A percentile compares a stretch with the other conserved stretches of the same genome.
Evolutionary conservation across 2,888 invertebrate species (phyloP).

Genomic region (Mythimna impura): DNA sequence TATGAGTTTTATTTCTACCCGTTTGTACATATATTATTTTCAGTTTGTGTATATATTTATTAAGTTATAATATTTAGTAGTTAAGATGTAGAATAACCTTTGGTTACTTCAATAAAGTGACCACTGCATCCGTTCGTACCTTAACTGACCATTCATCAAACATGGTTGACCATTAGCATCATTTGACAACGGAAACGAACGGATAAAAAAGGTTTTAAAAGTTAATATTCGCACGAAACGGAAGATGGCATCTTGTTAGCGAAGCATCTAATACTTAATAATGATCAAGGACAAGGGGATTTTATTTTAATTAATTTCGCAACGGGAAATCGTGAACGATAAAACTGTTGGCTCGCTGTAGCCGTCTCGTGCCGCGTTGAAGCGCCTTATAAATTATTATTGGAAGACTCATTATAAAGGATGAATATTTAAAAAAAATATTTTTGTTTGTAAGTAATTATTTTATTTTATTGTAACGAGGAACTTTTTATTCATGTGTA

Average conservation of each 20-base stretch:
- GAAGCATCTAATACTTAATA: slow-evolving; percentile 40
- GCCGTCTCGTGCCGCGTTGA: neutral
- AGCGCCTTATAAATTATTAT: neutral
- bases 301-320: slow-evolving; percentile 56
- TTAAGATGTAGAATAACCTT: no score
- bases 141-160: slow-evolving; percentile 4
- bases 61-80: no score
- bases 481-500: neutral
- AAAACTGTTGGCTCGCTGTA: slow-evolving; percentile 5
- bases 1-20: no score
- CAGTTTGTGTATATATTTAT: no score
- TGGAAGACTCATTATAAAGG: neutral
- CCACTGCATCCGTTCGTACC: neutral
- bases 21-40: no score
- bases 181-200: slow-evolving; percentile 40
- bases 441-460: no score
- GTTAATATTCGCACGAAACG: slow-evolving; percentile 15
- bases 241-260: slow-evolving; percentile 44
- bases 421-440: no score
- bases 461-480: neutral
- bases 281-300: slow-evolving; percentile 55
- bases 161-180: slow-evolving; percentile 6
- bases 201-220: slow-evolving; percentile 28
- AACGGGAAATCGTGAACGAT: slow-evolving; percentile 48
- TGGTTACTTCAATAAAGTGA: neutral